Conservation (phyloP, 2,888 invertebrate genomes). For the Diplazon laetatorius region DNA sequence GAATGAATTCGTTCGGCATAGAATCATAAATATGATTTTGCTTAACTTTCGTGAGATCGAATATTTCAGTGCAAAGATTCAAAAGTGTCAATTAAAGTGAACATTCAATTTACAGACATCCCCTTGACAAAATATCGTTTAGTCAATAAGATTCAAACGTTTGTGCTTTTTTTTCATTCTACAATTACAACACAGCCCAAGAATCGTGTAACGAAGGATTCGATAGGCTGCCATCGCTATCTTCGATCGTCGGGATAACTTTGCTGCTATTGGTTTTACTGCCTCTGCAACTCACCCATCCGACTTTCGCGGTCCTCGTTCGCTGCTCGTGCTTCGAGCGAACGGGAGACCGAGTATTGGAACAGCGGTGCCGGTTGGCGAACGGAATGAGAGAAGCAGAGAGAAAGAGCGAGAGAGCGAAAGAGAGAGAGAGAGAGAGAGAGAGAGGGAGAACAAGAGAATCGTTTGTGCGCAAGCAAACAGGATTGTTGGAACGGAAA, state of each 20-base stretch:
- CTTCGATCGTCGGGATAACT: slow-evolving; percentile 13
- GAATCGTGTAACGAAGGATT: not conserved
- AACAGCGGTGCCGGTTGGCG: slow-evolving; percentile 19
- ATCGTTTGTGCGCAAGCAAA: slow-evolving; percentile 47
- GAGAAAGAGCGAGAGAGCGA: slow-evolving; percentile 1
- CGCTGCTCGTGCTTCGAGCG: slow-evolving; percentile 10
- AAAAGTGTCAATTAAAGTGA: not conserved
- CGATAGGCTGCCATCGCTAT: slow-evolving; percentile 12
- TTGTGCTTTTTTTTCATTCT: not conserved
- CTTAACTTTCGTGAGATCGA: too few species aligned
- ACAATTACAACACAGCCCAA: not conserved
- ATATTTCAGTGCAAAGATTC: not conserved
- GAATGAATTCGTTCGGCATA: too few species aligned
- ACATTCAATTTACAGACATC: too few species aligned
- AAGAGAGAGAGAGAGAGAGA: slow-evolving; percentile 8
- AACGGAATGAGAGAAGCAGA: slow-evolving; percentile 6
- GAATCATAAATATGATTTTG: too few species aligned
- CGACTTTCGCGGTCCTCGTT: not conserved
- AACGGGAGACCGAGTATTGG: slow-evolving; percentile 14
- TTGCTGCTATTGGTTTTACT: slow-evolving; percentile 23
- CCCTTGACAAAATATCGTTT: not conserved
- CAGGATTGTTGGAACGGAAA: slow-evolving; percentile 55
- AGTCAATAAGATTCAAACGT: not conserved
- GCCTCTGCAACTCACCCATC: slow-evolving; percentile 6
- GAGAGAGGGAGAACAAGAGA: slow-evolving; percentile 16